These are phyloP conservation scores for Tragelaphus scriptus DNA, from an alignment of 2,113 vertebrate genomes.

Conservation along the genomic window DNA sequence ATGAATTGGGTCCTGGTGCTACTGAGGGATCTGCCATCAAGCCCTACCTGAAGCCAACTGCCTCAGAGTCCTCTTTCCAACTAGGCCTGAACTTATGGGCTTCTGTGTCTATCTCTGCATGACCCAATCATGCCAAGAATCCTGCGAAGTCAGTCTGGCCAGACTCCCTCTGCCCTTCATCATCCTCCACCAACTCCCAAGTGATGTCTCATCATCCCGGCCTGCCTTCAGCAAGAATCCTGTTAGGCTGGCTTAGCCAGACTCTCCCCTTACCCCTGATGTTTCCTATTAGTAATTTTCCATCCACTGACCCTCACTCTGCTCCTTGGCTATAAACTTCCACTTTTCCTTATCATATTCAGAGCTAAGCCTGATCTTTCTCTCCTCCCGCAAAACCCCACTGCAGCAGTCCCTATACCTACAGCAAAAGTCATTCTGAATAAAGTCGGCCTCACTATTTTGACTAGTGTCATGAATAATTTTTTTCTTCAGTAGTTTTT, in stretches of 20 bases:
- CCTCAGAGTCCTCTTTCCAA: background rate
- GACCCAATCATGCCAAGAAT: background rate
- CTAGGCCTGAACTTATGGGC: background rate
- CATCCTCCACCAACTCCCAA: background rate
- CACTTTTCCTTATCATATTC: background rate
- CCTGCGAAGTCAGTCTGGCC: background rate
- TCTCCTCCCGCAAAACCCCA: background rate
- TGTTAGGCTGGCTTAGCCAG: background rate
- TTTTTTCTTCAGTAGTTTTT: background rate
- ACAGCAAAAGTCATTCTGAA: background rate
- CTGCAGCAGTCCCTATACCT: background rate
- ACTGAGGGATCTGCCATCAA: background rate
- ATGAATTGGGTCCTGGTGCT: background rate
- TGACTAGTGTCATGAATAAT: background rate
- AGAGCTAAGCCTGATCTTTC: background rate
- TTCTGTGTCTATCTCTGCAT: background rate
- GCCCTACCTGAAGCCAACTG: background rate
- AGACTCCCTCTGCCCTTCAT: background rate
- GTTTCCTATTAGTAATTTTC: background rate
- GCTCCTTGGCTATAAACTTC: background rate
- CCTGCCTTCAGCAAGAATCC: background rate
- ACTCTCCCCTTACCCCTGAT: background rate
- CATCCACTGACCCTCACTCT: background rate
- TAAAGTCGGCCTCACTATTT: background rate
- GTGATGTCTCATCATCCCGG: background rate